Conservation (phyloP, 2,888 invertebrate species). For the Lasioglossum figueresi region DNA sequence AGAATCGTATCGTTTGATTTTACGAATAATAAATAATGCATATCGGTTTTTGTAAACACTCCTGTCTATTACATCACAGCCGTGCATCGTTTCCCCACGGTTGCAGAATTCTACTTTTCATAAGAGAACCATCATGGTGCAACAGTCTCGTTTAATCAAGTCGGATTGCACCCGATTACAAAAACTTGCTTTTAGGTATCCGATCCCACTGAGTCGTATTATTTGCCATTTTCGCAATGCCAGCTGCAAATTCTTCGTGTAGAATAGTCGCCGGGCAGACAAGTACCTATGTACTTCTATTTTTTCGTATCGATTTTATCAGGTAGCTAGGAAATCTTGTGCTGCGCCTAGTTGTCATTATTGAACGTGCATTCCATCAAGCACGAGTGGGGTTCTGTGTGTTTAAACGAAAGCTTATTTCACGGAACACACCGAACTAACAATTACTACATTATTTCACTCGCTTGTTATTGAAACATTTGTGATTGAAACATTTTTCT, state of each 20-base stretch:
- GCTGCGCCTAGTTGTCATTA: background rate
- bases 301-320: constrained; percentile 9
- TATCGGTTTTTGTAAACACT: constrained; percentile 24
- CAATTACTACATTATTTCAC: background rate
- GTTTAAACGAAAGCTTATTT: background rate
- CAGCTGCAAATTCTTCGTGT: constrained; percentile 4
- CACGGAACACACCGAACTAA: background rate
- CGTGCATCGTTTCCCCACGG: constrained; percentile 25
- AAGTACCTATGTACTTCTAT: background rate
- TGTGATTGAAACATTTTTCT: background rate
- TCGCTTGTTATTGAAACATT: background rate
- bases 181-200: constrained; percentile 49
- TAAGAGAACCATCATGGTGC: constrained; percentile 46
- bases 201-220: constrained; percentile 47
- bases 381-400: background rate
- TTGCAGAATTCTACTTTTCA: constrained; percentile 41
- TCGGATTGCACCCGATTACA: constrained; percentile 60
- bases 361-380: background rate
- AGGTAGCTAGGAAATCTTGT: background rate
- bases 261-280: constrained; percentile 9
- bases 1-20: constrained; percentile 1
- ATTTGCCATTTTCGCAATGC: constrained; percentile 45
- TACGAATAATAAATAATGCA: constrained; percentile 8
- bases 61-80: constrained; percentile 26
- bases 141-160: constrained; percentile 54